These are phyloP conservation scores for Pampusana beccarii DNA, from an alignment of 2,113 vertebrate species.

Conservation along the genomic window DNA sequence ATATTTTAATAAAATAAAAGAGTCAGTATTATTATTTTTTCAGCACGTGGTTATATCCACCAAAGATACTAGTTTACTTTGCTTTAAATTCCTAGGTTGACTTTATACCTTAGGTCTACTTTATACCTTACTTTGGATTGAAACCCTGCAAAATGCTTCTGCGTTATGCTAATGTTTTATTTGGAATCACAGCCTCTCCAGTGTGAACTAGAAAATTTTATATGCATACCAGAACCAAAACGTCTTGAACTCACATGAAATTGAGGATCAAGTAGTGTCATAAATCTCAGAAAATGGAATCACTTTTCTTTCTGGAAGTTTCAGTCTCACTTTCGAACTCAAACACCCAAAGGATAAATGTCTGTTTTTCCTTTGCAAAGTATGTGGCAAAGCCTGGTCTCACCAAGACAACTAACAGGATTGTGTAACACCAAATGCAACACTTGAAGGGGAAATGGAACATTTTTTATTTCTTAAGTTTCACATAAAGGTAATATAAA, in stretches of 20 bases:
- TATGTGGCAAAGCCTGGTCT: neutral
- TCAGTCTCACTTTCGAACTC: neutral
- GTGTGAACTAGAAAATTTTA: neutral
- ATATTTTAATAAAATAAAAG: neutral
- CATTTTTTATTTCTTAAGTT: slow-evolving; percentile 72
- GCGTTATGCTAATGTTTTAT: neutral
- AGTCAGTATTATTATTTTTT: neutral
- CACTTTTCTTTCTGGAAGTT: neutral
- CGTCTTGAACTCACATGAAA: neutral
- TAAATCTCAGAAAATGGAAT: neutral
- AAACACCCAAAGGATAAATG: neutral
- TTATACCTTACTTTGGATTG: neutral
- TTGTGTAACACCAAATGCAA: neutral
- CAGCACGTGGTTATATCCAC: neutral
- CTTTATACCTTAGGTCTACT: neutral
- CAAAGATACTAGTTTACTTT: neutral
- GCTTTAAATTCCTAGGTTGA: neutral
- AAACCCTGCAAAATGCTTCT: neutral
- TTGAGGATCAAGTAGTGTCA: neutral
- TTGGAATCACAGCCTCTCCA: neutral
- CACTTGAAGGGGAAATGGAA: slow-evolving; percentile 60
- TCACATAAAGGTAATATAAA: slow-evolving; percentile 62
- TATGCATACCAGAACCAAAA: neutral
- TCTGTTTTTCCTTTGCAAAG: neutral
- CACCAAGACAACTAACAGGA: neutral